Conservation (phyloP, 2,113 vertebrate species). For the Pterocles gutturalis region DNA sequence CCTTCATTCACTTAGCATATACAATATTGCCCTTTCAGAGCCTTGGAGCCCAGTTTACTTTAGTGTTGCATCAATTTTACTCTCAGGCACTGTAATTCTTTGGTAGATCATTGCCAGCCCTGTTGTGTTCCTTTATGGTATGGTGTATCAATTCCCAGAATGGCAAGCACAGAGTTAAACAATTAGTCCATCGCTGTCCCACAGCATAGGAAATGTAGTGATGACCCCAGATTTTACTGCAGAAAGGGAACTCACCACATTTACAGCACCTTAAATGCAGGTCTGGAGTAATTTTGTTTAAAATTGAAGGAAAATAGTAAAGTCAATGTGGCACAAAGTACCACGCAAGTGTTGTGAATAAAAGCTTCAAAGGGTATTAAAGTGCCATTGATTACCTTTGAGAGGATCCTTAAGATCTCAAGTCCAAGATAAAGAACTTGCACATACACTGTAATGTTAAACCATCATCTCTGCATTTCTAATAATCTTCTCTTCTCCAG, state of each 20-base stretch:
- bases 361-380: conserved; percentile 63
- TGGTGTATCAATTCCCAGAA: not conserved
- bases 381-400: conserved; percentile 65
- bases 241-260: not conserved
- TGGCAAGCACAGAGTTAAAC: not conserved
- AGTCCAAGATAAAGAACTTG: conserved; percentile 20
- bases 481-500: conserved; percentile 2
- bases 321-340: conserved; percentile 57
- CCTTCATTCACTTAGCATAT: not conserved
- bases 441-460: not conserved
- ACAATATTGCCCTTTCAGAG: not conserved
- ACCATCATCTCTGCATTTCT: conserved; percentile 19
- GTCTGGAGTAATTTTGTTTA: conserved; percentile 36
- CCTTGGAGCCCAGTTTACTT: not conserved
- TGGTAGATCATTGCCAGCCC: not conserved
- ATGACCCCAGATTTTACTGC: not conserved
- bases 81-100: not conserved
- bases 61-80: not conserved
- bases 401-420: conserved; percentile 45
- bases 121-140: not conserved
- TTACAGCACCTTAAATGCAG: conserved; percentile 30
- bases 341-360: conserved; percentile 35
- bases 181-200: not conserved
- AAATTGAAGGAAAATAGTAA: conserved; percentile 53
- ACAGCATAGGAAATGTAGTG: not conserved